A percentile compares a stretch with the other conserved stretches of the same genome.
These are phyloP conservation scores for Phasia obesa DNA, from an alignment of 2,888 invertebrate species.

Conservation along the genomic window DNA sequence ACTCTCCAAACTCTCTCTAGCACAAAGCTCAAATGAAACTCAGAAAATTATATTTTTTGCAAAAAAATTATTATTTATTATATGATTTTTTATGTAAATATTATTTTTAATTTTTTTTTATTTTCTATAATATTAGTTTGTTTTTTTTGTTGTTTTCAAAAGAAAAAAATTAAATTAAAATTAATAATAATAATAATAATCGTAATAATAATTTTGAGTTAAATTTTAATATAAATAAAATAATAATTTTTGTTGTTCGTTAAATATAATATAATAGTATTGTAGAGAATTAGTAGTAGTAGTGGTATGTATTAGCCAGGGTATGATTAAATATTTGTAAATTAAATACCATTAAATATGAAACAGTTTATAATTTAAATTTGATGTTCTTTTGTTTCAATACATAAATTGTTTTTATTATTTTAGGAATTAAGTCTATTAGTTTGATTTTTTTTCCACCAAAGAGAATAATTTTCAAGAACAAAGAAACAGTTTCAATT, in stretches of 20 bases:
- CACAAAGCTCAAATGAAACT: background rate
- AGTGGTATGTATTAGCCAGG: constrained; percentile 24
- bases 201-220: constrained; percentile 65
- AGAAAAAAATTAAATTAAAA: constrained; percentile 74
- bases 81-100: constrained; percentile 68
- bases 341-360: constrained; percentile 54
- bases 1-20: too few relatives aligned
- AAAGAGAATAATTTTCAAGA: constrained; percentile 27
- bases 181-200: constrained; percentile 67
- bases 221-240: constrained; percentile 62
- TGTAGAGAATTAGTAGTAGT: constrained; percentile 36
- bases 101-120: constrained; percentile 61
- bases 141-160: constrained; percentile 63
- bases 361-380: constrained; percentile 44
- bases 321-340: constrained; percentile 47
- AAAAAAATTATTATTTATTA: constrained; percentile 73
- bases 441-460: constrained; percentile 35
- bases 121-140: constrained; percentile 73
- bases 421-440: constrained; percentile 59
- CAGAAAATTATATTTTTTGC: constrained; percentile 36
- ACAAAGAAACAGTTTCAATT: constrained; percentile 30
- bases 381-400: constrained; percentile 42
- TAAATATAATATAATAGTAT: constrained; percentile 37
- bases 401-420: constrained; percentile 19
- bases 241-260: constrained; percentile 50